Base-by-base conservation (phyloP, 2,797 vertebrate genomes). In the Otus scops region DNA sequence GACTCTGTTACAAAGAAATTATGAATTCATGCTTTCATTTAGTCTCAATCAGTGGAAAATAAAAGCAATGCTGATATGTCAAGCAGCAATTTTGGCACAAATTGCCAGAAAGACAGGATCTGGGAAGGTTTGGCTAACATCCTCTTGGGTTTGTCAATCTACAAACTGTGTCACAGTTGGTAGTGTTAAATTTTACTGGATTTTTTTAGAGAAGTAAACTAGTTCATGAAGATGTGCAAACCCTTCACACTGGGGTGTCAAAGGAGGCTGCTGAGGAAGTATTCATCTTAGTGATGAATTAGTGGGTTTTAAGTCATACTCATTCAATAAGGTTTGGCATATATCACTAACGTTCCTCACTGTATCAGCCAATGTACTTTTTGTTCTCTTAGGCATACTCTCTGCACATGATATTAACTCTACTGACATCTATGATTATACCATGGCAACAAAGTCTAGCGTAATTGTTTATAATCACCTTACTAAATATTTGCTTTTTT, bases 1-100 rank as follows among this genome's bases (percentile, higher is more conserved):
- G 75, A 90, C 76, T 90, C 65, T 85, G 73, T 96, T 73, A 80
- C 69, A 91, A 83, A 94, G 61, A 94, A 84, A 76, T 54, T 4
- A 78, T 57, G 70, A 90, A 81, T 67, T 90, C 54, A 36, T 91
- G 60, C 51, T 91, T 92, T 88, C 68, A 73, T 94, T 92, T 83
- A 61, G 57, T 86, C 61, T 84, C 77, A 45, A 5, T 68, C n/a
- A 11, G 53, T 30, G 68, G 85, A 82, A 97, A 95, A 93, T 17
- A 60, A 82, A 96, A 83, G 36, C 32, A 22, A 11, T 5, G 13
- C n/a, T 83, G 41, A 70, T 50, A 15, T 15, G 51, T 79, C 73
- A 76, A 80, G 41, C 51, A 81, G 28, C 3, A 48, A 36, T 92
- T 90, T 60, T 50, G 60, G 24, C 61, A 67, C n/a, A 54, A 56